A percentile compares a stretch with the other conserved stretches of the same genome.
Evolutionary conservation across 2,113 vertebrate species (phyloP).

Genomic region (crab-eating macaque (Macaca fascicularis)): T2T-MFA8v1.1 NC_088387.1:45224501-45225000

Average conservation of each 20-base stretch:
- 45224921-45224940: background rate
- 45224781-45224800: background rate
- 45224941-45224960: background rate
- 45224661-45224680: background rate
- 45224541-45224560: background rate
- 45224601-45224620: background rate
- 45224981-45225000: background rate
- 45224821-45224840: background rate
- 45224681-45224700: background rate
- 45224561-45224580: conserved; percentile 9
- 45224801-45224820: background rate
- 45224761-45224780: background rate
- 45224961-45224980: background rate
- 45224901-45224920: background rate
- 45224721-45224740: background rate
- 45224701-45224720: background rate
- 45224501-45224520: conserved; percentile 31
- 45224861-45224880: background rate
- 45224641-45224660: background rate
- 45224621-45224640: background rate
- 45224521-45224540: background rate
- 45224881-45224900: background rate
- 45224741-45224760: background rate
- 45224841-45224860: background rate
- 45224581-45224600: background rate